Percentiles rank a stretch among this genome's conserved stretches.
Evolutionary conservation across 2,113 vertebrate species (phyloP).

Genomic region (Mastomys coucha): DNA sequence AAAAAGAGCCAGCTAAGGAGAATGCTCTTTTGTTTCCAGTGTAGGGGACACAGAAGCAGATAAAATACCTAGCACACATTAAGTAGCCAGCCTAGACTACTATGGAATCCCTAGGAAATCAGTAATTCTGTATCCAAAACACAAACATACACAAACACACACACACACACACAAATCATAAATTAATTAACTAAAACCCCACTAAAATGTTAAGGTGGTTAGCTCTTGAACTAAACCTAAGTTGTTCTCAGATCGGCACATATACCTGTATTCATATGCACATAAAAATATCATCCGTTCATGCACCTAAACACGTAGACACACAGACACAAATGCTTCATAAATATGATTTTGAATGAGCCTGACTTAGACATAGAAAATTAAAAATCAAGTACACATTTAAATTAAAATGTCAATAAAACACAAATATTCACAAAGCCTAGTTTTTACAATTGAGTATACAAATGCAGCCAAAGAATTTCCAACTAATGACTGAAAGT

Average conservation of each 20-base stretch:
- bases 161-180: neutral
- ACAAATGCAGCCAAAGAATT: conserved; percentile 67
- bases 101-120: neutral
- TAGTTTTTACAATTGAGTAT: conserved; percentile 69
- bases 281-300: neutral
- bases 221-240: neutral
- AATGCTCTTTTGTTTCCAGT: neutral
- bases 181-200: neutral
- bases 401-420: conserved; percentile 68
- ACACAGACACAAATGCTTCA: neutral
- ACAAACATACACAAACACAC: neutral
- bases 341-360: conserved; percentile 2
- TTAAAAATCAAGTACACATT: neutral
- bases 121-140: neutral
- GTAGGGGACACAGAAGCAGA: neutral
- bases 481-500: conserved; percentile 70
- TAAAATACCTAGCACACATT: neutral
- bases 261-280: neutral
- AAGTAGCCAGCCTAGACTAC: neutral
- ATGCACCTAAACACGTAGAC: neutral
- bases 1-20: neutral
- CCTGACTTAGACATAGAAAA: neutral
- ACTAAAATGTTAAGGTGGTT: neutral
- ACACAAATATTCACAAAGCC: conserved; percentile 64
- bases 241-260: neutral